Base-by-base conservation (phyloP, 30 jellyfish, hydroid and myxozoan species). In the Haliclystus octoradiatus region DNA sequence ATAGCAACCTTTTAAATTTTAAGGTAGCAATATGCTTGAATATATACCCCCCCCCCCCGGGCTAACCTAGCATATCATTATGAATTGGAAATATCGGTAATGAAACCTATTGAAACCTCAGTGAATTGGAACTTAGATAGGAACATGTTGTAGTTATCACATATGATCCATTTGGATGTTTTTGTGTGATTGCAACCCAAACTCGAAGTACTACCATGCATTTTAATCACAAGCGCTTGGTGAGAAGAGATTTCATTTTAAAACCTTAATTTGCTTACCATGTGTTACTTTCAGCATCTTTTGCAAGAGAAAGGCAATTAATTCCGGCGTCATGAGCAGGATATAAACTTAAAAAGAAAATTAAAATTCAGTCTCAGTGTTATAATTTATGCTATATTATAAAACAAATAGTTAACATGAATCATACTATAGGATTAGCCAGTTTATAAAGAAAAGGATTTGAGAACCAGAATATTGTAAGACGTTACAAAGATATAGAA, bases 241-340 rank as follows among this genome's bases (percentile, higher is more conserved):
- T 13, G 0, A 60, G 0, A 60, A 60, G 25, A 15, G 49, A 62
- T 29, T 4, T 35, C 33, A n/a, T n/a, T n/a, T n/a, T n/a, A 22
- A 9, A 22, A 22, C 26, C n/a, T 9, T n/a, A 27, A 26, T 0
- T 51, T 13, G 27, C 76, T 50, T 28, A 81, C 94, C 94, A 81
- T 2, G 94, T 81, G 70, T 81, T 81, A 62, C 74, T 81, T 51
- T 81, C 94, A 34, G 63, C 51, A 61, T 81, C 94, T 34, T 67
- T 81, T 51, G 84, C 94, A 27, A 81, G 60, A 0, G 73, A 47
- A 25, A 81, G 49, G 73, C 82, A 63, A 50, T 34, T 81, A 34
- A 81, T 73, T 25, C 94, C 94, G 24, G 94, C 94, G 68, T 81
- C 94, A 26, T 81, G 94, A 1, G 94, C 94, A 25, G 94, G 94